phyloP scores from a whole-genome alignment of 2,113 vertebrate species.

The Clinocottus analis region DNA sequence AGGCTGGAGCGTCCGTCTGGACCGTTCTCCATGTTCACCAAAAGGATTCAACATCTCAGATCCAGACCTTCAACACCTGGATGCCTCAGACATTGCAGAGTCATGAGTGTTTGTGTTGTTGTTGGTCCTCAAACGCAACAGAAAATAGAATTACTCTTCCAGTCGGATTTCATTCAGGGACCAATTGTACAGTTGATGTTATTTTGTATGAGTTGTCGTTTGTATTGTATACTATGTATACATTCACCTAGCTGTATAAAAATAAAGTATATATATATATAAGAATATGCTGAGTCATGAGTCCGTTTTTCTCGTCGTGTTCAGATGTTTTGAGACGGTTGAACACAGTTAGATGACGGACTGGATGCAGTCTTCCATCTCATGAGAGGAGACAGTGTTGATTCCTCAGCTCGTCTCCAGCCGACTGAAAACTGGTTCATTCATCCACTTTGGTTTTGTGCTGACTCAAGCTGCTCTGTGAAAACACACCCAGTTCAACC shows the following conservation, averaged over 20 bases:
- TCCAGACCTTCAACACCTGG: not conserved
- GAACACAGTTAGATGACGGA: not conserved
- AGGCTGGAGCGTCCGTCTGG: not conserved
- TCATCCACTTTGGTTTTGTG: slow-evolving; percentile 71
- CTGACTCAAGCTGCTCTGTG: slow-evolving; percentile 62
- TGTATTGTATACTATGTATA: slow-evolving; percentile 82
- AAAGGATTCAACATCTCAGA: not conserved
- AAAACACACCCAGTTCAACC: slow-evolving; percentile 54
- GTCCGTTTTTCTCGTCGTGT: not conserved
- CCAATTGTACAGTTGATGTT: slow-evolving; percentile 57
- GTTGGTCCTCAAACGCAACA: not conserved
- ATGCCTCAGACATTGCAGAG: not conserved
- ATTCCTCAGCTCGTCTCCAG: slow-evolving; percentile 43
- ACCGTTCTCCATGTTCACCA: not conserved
- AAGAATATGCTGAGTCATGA: slow-evolving; percentile 19
- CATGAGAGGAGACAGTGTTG: slow-evolving; percentile 44
- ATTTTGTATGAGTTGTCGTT: slow-evolving; percentile 52
- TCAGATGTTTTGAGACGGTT: not conserved
- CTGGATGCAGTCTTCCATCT: slow-evolving; percentile 37
- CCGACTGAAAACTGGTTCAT: slow-evolving; percentile 52
- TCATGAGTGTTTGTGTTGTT: not conserved
- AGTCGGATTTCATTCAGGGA: slow-evolving; percentile 31
- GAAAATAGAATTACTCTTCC: not conserved
- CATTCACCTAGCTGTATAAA: slow-evolving; percentile 68
- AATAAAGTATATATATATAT: slow-evolving; percentile 59